Evolutionary conservation across 2,888 invertebrate species (phyloP), one percentile per base, ranked within the genome.

Genomic region (Dendrolimus pini): DNA sequence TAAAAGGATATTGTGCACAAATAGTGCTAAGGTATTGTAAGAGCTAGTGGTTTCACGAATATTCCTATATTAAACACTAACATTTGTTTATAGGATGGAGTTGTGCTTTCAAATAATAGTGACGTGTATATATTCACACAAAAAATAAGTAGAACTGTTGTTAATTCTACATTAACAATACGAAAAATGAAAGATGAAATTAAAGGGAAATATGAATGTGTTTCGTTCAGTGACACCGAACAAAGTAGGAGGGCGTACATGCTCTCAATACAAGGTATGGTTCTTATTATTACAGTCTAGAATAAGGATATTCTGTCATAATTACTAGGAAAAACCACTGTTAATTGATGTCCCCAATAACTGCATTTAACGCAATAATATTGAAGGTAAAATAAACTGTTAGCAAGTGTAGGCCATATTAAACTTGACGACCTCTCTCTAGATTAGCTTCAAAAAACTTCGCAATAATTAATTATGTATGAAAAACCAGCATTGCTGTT

Each of bases 121-220:
- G 68, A 75, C 30, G 60, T 70, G 10, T 62, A 70, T 30, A 66
- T 73, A n/a, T 59, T 64, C n/a, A 68, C 62, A 10, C 64, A 72
- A 7, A 53, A 60, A 13, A 55, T 74, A 18, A 72, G 82, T 61
- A 67, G 68, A 1, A 80, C 78, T 1, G 65, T 68, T 10, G 65
- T 83, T 0, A 83, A 82, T 60, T 85, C 89, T 1, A 79, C 78
- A 1, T 62, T 88, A 13, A 58, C 64, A 9, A 80, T 85, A 55
- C 58, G 55, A 7, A 64, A 67, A 54, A 76, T 83, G 68, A 63
- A 71, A 30, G 73, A 76, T 0, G 73, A 78, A 47, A 64, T 76
- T 42, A 67, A 64, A 41, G 85, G 84, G 1, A 74, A 67, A 61
- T 86, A 85, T 60, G 77, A 80, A 62, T 88, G 88, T 62, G 54